Evolutionary conservation across 2,797 vertebrate genomes (phyloP), one percentile per base, ranked within the genome.

Genomic region (Fringilla coelebs): DNA sequence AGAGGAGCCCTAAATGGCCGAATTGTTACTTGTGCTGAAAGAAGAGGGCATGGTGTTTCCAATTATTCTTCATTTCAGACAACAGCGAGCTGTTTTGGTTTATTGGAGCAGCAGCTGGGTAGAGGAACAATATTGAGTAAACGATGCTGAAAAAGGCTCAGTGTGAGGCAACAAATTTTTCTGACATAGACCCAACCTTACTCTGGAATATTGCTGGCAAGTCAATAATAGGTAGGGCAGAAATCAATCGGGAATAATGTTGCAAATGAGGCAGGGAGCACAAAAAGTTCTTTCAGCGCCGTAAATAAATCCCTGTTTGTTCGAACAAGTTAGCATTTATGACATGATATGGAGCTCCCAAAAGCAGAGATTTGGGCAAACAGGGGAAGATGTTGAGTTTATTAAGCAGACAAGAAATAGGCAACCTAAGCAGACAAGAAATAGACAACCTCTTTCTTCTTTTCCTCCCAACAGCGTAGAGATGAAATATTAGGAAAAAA

Each of bases 191-290:
- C 96, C 85, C 93, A 96, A 96, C 97, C 96, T 97, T 97, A 91
- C 97, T 97, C 90, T 58, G 91, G 95, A 94, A 96, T 97, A 95
- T 85, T 97, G 87, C 95, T 97, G 96, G 97, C 97, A 96, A 96
- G 93, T 88, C 88, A 96, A 91, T 88, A 95, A 43, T 84, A 95
- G 83, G 86, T 96, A 93, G 7, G 34, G 89, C 81, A 90, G 93
- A 79, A 96, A 97, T 97, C 96, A 97, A 96, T 88, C 1, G 16
- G 95, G 91, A 97, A 97, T 96, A 97, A 96, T 86, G 85, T 52
- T 95, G 67, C 95, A 93, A 94, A 95, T 93, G 95, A 94, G 84
- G 75, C 83, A 91, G 55, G 74, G 89, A 93, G 68, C 88, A 97
- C 83, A 96, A 95, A 85, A 96, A 95, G 91, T 93, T 85, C 92